A percentile compares a stretch with the other conserved stretches of the same genome.
Conservation (phyloP, 2,797 vertebrate genomes). For the Halcyon smyrnensis region DNA sequence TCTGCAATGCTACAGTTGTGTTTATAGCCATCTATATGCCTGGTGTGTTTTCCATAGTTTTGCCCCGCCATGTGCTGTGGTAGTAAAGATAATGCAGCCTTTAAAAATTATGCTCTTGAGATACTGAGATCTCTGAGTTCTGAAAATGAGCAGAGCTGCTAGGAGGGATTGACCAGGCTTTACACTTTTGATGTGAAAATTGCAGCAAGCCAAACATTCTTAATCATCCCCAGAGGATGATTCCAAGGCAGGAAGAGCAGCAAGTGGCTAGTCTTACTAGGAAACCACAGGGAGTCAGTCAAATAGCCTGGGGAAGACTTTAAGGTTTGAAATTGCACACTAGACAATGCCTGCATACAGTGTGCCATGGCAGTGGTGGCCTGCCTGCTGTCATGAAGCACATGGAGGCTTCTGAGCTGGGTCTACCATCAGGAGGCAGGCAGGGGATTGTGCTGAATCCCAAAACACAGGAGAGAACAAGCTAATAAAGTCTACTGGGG, state of each 20-base stretch:
- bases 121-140: not conserved
- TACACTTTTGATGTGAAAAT: conserved; percentile 5
- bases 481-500: not conserved
- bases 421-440: not conserved
- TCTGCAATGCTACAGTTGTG: not conserved
- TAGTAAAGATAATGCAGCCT: not conserved
- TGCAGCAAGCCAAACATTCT: not conserved
- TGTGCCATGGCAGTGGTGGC: accelerated
- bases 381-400: not conserved
- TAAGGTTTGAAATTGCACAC: accelerated
- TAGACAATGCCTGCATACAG: accelerated
- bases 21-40: not conserved
- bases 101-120: not conserved
- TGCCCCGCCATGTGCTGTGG: not conserved
- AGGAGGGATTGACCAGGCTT: not conserved
- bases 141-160: not conserved
- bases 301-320: not conserved
- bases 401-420: accelerated
- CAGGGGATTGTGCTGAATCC: not conserved
- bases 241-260: not conserved
- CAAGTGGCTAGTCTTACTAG: not conserved
- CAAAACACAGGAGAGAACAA: not conserved
- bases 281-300: not conserved
- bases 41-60: not conserved
- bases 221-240: not conserved